Conservation (phyloP, 2,113 vertebrate genomes). For the Larimichthys polyactis region DNA sequence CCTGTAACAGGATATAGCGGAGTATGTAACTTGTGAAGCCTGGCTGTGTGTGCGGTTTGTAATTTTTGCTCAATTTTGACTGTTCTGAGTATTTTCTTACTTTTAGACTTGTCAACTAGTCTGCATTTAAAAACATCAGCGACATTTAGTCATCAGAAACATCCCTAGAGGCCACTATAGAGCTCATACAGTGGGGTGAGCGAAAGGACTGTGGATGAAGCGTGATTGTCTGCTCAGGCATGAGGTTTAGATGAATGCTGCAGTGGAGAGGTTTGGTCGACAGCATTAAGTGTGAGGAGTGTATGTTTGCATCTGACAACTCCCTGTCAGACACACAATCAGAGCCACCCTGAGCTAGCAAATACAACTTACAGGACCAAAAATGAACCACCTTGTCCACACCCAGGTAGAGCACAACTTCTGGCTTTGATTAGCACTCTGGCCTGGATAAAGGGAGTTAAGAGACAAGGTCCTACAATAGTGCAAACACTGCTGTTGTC, state of each 20-base stretch:
- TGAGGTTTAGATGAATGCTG: constrained; percentile 52
- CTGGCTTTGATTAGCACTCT: constrained; percentile 37
- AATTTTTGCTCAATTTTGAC: no score
- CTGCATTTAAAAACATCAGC: no score
- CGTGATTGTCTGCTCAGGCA: constrained; percentile 69
- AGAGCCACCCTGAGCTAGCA: constrained; percentile 90
- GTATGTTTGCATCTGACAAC: constrained; percentile 55
- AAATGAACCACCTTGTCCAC: constrained; percentile 53
- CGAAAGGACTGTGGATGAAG: constrained; percentile 39
- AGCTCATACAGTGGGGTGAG: constrained; percentile 32
- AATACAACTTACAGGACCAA: constrained; percentile 55
- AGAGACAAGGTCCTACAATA: constrained; percentile 78
- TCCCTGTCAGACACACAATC: constrained; percentile 62
- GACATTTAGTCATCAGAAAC: no score
- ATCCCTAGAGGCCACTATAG: constrained; percentile 23
- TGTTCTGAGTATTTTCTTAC: no score
- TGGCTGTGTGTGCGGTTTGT: no score
- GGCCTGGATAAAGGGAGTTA: constrained; percentile 55
- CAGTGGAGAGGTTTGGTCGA: constrained; percentile 71
- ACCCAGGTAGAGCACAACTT: constrained; percentile 38
- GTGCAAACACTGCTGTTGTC: constrained; percentile 87
- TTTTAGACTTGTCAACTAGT: no score
- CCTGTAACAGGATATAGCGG: no score
- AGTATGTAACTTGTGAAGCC: no score
- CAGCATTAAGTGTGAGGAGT: constrained; percentile 73